A percentile compares a stretch with the other conserved stretches of the same genome.
These are phyloP conservation scores for Antedon mediterranea DNA, from an alignment of 53 echinoderm and acorn worm species.

Conservation along the genomic window DNA sequence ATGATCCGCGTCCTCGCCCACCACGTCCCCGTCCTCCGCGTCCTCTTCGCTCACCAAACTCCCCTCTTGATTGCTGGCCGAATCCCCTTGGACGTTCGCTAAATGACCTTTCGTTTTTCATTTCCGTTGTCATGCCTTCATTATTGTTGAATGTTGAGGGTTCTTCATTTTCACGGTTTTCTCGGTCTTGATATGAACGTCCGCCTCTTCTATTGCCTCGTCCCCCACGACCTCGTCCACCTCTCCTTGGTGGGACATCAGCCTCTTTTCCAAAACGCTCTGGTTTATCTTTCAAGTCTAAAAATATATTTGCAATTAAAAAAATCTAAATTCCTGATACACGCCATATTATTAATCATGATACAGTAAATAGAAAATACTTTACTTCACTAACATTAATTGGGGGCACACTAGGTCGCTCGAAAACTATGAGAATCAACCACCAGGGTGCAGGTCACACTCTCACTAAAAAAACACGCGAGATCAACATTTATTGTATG, in stretches of 20 bases:
- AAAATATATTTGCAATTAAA: too few relatives aligned
- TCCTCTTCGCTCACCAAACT: slow-evolving; percentile 32
- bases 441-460: too few relatives aligned
- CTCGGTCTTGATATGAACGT: neutral
- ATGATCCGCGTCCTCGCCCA: slow-evolving; percentile 25
- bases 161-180: slow-evolving; percentile 1
- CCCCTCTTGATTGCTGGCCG: slow-evolving; percentile 7
- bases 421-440: too few relatives aligned
- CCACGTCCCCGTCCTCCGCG: slow-evolving; percentile 50
- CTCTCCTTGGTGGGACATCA: neutral
- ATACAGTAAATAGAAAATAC: too few relatives aligned
- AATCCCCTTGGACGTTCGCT: neutral
- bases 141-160: neutral
- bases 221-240: neutral
- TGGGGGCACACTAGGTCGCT: too few relatives aligned
- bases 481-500: too few relatives aligned
- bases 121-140: neutral
- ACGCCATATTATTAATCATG: too few relatives aligned
- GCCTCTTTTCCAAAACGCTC: neutral
- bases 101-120: neutral
- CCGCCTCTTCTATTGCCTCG: neutral
- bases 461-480: too few relatives aligned
- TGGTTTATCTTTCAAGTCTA: neutral
- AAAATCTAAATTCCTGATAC: too few relatives aligned
- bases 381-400: too few relatives aligned